Evolutionary conservation across 2,113 vertebrate genomes (phyloP), one percentile per base, ranked within the genome.

Genomic region (Toxotes jaculatrix): DNA sequence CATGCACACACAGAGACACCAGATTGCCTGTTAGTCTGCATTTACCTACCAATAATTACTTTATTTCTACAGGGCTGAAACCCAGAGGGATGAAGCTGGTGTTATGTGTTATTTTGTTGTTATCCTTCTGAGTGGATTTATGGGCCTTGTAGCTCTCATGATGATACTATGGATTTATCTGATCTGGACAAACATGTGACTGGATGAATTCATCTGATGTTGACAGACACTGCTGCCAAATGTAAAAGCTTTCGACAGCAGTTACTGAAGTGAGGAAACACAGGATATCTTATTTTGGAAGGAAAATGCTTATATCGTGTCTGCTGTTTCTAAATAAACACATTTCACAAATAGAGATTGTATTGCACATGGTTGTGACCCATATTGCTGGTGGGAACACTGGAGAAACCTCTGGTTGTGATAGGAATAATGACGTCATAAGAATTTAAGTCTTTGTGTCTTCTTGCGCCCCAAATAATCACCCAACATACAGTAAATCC

Each of bases 371-470:
- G 14, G 27, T 31, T 13, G 14, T 74, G 75, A 61, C 59, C 40
- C 60, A 62, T 45, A 70, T 43, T 40, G 19, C 19, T 77, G n/a
- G 63, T 63, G 67, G 43, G 32, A 73, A 76, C 72, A 34, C 53
- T 45, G 23, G 36, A 69, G 43, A 40, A 2, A 11, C 13, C 36
- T 51, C 5, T 74, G 21, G 53, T 42, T 43, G 57, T 59, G 38
- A 62, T 23, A 34, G 4, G 23, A 74, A 62, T 43, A 49, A 68
- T 1, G 70, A 17, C 36, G 47, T 70, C 23, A 55, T 36, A 40
- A 81, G 49, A 82, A n/a, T 32, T 47, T 6, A 6, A 53, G 74
- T 62, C 70, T 73, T 73, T 81, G 57, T 84, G 14, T 76, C 61
- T n/a, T 75, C 65, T 12, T 51, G 68, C 27, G n/a, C 65, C 64